These are phyloP conservation scores for Sarcoramphus papa DNA, from an alignment of 2,797 vertebrate genomes.

Conservation along the genomic window DNA sequence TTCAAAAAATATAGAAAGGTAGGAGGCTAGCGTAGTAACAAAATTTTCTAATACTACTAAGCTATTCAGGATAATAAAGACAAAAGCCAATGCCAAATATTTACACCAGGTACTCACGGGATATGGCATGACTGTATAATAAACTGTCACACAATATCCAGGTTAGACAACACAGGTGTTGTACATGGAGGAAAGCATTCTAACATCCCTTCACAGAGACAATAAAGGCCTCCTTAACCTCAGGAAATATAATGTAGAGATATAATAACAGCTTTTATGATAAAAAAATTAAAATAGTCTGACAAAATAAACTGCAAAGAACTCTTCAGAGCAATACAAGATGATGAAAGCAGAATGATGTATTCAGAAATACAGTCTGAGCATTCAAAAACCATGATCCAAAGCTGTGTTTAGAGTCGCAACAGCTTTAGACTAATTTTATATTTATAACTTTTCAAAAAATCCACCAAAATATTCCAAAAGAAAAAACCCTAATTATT, in stretches of 20 bases:
- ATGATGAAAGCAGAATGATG: background rate
- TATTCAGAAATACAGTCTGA: background rate
- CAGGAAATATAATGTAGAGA: background rate
- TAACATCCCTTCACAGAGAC: background rate
- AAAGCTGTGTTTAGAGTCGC: background rate
- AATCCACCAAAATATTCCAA: background rate
- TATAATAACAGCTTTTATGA: background rate
- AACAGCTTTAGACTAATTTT: background rate
- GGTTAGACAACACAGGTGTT: background rate
- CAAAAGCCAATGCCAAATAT: background rate
- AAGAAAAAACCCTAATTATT: background rate
- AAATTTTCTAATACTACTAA: background rate
- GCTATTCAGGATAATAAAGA: background rate
- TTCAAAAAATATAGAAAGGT: background rate
- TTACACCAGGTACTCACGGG: background rate
- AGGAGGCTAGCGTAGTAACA: background rate
- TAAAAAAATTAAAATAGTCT: background rate
- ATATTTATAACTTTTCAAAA: background rate
- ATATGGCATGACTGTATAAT: background rate
- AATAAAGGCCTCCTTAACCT: background rate
- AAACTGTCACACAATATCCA: background rate
- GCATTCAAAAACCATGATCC: background rate
- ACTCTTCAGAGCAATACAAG: background rate
- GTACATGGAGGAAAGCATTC: background rate
- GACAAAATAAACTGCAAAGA: background rate